Base-by-base conservation (phyloP, 2,888 invertebrate genomes). In the Synanthedon tipuliformis region DNA sequence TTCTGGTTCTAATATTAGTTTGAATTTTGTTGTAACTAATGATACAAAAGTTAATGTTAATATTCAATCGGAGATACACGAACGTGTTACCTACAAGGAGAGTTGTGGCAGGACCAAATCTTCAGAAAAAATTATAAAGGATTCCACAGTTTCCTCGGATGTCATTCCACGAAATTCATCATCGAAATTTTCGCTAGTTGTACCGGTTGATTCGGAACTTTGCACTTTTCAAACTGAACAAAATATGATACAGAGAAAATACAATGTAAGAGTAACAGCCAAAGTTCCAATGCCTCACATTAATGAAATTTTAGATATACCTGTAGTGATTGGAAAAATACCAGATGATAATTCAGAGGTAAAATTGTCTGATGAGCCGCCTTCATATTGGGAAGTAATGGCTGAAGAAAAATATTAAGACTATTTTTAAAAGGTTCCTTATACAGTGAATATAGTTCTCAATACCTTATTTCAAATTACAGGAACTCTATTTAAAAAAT, bases 371-470 rank as follows among this genome's bases (percentile, higher is more conserved):
- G 57, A 56, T 10, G 48, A 54, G 11, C 56, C 56, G 8, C 54
- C 56, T 3, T 51, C 56, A n/a, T 56, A 56, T 23, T 56, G 56
- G 56, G 56, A 56, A 54, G 54, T 41, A 8, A 56, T 56, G 56
- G 40, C 34, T 7, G 56, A 52, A 51, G 51, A 54, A 12, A 5
- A 40, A 16, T 34, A 34, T 40, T 18, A 50, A 13, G 10, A 34
- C 34, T 7, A 34, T 34, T 8, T 34, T 34, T 10, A 34, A 34
- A 34, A 34, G 34, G 34, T 34, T 34, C 34, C 34, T 34, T 10
- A 10, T 10, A 10, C 34, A 34, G 10, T 8, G 34, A 34, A 34
- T 34, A 34, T 34, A 27, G 8, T 8, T 27, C 7, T 27, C 27
- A 27, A 27, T 27, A 27, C 8, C 7, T 23, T 23, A 4, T 23